phyloP scores from a whole-genome alignment of 2,113 vertebrate genomes.

The Prunella himalayana region DNA sequence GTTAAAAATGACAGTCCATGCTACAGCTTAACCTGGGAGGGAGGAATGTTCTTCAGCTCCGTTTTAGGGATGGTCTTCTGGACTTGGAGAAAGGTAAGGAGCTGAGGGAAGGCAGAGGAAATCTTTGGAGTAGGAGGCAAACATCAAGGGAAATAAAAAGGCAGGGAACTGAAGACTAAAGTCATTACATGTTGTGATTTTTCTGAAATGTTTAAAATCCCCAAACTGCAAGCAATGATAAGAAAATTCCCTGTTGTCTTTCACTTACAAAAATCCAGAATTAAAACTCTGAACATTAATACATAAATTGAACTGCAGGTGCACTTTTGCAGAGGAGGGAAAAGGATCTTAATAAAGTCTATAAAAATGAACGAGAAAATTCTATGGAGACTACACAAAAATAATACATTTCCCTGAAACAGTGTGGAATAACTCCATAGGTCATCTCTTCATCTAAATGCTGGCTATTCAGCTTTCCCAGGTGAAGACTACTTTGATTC shows the following conservation, averaged over 20 bases:
- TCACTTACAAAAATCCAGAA: not conserved
- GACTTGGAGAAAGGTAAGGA: not conserved
- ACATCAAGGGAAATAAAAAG: conserved; percentile 23
- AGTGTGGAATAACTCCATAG: not conserved
- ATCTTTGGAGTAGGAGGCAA: not conserved
- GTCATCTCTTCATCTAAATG: not conserved
- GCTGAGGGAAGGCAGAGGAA: not conserved
- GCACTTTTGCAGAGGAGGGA: not conserved
- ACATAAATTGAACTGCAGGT: conserved; percentile 29
- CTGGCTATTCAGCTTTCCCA: not conserved
- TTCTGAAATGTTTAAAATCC: conserved; percentile 12
- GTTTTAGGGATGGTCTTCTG: not conserved
- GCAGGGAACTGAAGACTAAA: not conserved
- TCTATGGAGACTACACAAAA: conserved; percentile 2
- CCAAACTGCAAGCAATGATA: not conserved
- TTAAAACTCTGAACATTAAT: conserved; percentile 1
- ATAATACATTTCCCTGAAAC: not conserved
- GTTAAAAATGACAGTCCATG: not conserved
- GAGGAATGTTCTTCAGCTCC: not conserved
- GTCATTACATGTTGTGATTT: not conserved
- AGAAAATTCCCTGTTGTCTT: not conserved
- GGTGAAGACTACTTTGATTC: not conserved
- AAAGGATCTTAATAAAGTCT: not conserved
- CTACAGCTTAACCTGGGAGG: not conserved
- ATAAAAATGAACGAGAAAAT: conserved; percentile 9